Base-by-base conservation (phyloP, 2,113 vertebrate genomes). In the Caloenas nicobarica region DNA sequence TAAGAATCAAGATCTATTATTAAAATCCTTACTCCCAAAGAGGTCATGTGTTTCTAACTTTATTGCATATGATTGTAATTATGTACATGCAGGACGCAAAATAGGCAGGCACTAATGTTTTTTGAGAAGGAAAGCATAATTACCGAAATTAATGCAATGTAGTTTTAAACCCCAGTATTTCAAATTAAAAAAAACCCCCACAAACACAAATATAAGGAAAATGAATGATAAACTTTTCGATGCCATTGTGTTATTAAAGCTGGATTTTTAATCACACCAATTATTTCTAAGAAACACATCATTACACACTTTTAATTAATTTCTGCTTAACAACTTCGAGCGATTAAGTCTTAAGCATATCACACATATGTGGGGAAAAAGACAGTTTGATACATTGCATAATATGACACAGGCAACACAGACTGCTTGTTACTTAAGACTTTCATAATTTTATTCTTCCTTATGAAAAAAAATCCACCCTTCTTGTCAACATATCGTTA, bases 281-380 rank as follows among this genome's bases (percentile, higher is more conserved):
- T 72, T 94, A 73, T 91, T 77, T 86, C 56, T 79, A 88, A 62
- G 88, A 90, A 97, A 77, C 81, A 85, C 61, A 42, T 48, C 48
- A 84, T 69, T 65, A 91, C 60, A 36, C 33, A 61, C 68, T 79
- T 86, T 26, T 83, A 54, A 91, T 96, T 86, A 88, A 94, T 95
- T 97, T 96, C 76, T 88, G 44, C 71, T 91, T 86, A 91, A 89
- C 70, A 85, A 91, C 25, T 81, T 89, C 29, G 44, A 36, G 68
- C 81, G 83, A 96, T 86, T 96, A 87, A 94, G 65, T 93, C 83
- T 80, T 84, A 70, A 94, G 83, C 46, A 70, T 57, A 91, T 91
- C 38, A 76, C 34, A 88, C 69, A 48, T 44, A 95, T 1, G 1
- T 1, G 78, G 80, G 25, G 83, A 60, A 44, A 91, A 81, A 42